Conservation (phyloP, 2,888 invertebrate species). For the Rhodophaea formosa region DNA sequence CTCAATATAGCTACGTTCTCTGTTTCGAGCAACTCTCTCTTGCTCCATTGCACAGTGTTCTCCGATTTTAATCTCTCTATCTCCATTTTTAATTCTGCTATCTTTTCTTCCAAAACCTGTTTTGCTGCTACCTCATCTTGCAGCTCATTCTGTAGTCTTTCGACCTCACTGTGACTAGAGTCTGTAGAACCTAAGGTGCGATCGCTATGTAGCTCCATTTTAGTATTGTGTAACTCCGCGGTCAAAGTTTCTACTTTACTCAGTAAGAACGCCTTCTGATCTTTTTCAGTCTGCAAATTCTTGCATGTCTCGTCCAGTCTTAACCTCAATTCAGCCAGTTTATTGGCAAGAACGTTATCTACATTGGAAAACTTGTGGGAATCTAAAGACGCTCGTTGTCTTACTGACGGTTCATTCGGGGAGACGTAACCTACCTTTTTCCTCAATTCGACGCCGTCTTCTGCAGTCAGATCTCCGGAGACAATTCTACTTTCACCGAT, state of each 20-base stretch:
- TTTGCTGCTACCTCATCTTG: conserved; percentile 74
- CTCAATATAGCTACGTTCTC: conserved; percentile 93
- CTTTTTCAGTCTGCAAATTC: conserved; percentile 65
- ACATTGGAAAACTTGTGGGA: conserved; percentile 73
- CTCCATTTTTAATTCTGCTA: conserved; percentile 78
- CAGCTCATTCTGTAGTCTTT: conserved; percentile 68
- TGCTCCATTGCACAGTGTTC: conserved; percentile 96
- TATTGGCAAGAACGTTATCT: conserved; percentile 67
- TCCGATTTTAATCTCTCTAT: conserved; percentile 93
- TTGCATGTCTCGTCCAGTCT: conserved; percentile 66
- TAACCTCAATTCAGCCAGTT: conserved; percentile 62
- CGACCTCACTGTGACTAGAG: conserved; percentile 73
- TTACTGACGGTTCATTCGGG: conserved; percentile 53
- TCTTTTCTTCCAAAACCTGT: conserved; percentile 70
- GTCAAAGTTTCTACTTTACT: conserved; percentile 66
- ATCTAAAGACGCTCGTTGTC: conserved; percentile 70
- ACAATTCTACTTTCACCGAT: conserved; percentile 71
- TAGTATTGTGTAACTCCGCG: conserved; percentile 63
- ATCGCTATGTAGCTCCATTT: conserved; percentile 65
- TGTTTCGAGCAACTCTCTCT: conserved; percentile 93
- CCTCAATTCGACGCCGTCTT: conserved; percentile 68
- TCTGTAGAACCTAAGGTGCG: conserved; percentile 71
- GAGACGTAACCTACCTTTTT: conserved; percentile 56
- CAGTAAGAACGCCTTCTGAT: conserved; percentile 65
- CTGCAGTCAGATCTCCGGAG: conserved; percentile 58